Base-by-base conservation (phyloP, 2,797 vertebrate species). In the Champsocephalus gunnari region DNA sequence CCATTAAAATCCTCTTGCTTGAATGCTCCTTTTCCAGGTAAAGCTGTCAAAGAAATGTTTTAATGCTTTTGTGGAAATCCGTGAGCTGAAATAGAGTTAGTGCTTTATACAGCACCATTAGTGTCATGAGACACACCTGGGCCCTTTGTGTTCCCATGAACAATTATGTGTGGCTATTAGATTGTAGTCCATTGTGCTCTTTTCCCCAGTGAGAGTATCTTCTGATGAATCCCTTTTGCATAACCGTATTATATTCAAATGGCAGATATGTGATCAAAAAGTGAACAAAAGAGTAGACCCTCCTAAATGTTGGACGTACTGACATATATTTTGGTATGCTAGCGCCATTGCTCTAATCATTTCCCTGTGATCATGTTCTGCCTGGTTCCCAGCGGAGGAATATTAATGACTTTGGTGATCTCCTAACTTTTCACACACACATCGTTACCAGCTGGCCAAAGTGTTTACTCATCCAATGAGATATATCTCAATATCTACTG, bases 1-100 rank as follows among this genome's bases (percentile, higher is more conserved):
- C 72, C 67, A 83, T 73, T 82, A 74, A 72, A 75, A 71, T 69
- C 63, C 10, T 47, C 57, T 65, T 76, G 72, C 74, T 54, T 65
- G 48, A 75, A 55, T 54, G 66, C 48, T 57, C 49, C 32, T 74
- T 61, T 66, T 43, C 41, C 75, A 58, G 69, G 56, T 58, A 68
- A 56, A 71, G 12, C 47, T 60, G 55, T 41, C 50, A 53, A 4
- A 13, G 13, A 75, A 61, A 56, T 43, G 14, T 56, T 64, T 38
- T 12, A 47, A 28, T 62, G 50, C 21, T 49, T 69, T 76, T 2
- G 9, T 67, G 32, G 56, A 74, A 59, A 73, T 67, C 54, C n/a
- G 3, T 66, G 34, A 38, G 56, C 57, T 28, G 16, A 41, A 66
- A 49, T 41, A 32, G 49, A 14, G 5, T 53, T 44, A 11, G 19